Conservation (phyloP, 2,113 vertebrate genomes). For the Jacana jacana region DNA sequence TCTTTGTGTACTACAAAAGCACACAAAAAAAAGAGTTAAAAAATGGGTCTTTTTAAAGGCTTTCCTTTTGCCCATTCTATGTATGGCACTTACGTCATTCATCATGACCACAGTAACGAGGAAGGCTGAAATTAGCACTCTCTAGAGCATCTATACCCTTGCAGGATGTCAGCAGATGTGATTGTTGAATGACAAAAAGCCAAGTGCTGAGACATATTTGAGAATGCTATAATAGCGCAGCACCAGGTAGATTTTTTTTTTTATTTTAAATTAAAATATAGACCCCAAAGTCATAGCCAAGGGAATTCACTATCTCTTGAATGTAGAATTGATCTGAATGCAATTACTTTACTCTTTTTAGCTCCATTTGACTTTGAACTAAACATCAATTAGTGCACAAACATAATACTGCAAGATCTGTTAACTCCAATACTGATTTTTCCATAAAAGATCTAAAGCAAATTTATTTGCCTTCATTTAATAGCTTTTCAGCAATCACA, state of each 20-base stretch:
- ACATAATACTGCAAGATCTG: background rate
- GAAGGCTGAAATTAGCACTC: background rate
- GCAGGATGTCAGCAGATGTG: background rate
- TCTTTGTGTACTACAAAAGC: background rate
- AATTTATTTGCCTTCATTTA: background rate
- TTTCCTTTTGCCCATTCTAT: background rate
- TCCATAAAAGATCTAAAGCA: background rate
- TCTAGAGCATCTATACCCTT: background rate
- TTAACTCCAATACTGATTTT: background rate
- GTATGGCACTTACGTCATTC: accelerated
- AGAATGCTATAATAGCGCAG: background rate
- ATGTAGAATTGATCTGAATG: constrained; percentile 11
- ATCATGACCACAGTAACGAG: accelerated
- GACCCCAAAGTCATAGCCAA: background rate
- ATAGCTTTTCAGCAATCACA: background rate
- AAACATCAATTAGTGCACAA: constrained; percentile 23
- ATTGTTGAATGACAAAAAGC: background rate
- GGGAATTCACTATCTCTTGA: background rate
- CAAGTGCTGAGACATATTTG: background rate
- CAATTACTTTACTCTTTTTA: constrained; percentile 34
- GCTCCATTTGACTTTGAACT: constrained; percentile 27
- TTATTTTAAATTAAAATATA: background rate
- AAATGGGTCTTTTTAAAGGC: accelerated
- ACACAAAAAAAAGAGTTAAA: background rate
- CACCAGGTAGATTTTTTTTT: background rate